Evolutionary conservation across 2,113 vertebrate species (phyloP).

Genomic region (Terrapene triunguis): DNA sequence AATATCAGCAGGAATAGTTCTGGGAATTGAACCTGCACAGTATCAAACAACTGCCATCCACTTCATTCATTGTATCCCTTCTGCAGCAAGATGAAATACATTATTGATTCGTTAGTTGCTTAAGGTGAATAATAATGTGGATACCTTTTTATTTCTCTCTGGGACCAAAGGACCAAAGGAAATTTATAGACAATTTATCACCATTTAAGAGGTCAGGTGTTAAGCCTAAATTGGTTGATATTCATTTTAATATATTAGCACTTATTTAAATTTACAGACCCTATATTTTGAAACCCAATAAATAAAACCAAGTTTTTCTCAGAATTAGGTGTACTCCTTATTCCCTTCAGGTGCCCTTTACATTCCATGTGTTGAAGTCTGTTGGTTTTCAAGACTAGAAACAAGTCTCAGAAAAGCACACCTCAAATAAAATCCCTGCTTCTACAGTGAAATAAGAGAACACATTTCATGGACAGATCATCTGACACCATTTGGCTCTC

Average conservation of each 20-base stretch:
- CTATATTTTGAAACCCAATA: neutral
- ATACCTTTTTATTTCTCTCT: neutral
- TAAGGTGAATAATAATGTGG: neutral
- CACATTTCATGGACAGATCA: neutral
- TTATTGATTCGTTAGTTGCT: neutral
- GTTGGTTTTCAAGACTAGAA: neutral
- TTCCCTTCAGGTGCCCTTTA: neutral
- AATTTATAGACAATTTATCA: neutral
- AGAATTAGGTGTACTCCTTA: neutral
- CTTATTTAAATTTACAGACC: neutral
- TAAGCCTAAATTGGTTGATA: neutral
- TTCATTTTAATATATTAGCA: neutral
- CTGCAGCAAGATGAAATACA: neutral
- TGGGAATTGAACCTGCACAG: neutral
- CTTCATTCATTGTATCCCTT: neutral
- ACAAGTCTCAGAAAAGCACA: neutral
- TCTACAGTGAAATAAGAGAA: neutral
- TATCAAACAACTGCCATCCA: neutral
- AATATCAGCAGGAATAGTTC: neutral
- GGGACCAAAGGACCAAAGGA: neutral
- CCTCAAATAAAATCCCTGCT: neutral
- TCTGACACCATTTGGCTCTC: neutral
- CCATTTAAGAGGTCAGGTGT: neutral
- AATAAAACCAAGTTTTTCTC: neutral
- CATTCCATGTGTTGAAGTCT: neutral